Conservation (phyloP, 2,797 vertebrate species). For the Aplochiton taeniatus region DNA sequence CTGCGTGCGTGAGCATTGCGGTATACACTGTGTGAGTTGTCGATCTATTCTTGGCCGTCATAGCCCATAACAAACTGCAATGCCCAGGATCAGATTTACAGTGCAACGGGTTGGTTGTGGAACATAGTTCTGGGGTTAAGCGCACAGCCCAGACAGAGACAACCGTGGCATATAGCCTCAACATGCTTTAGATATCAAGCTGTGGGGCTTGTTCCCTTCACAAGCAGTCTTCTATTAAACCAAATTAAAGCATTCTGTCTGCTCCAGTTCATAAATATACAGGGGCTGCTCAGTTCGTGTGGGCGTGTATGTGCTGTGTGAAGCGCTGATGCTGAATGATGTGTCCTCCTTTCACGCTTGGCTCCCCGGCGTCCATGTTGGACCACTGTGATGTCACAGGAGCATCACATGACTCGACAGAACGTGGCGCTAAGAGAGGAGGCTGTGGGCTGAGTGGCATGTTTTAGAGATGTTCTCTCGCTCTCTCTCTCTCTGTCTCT, state of each 20-base stretch:
- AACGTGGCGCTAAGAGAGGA: slow-evolving; percentile 14
- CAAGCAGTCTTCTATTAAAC: slow-evolving; percentile 18
- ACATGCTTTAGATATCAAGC: slow-evolving; percentile 34
- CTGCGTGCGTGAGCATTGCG: no score
- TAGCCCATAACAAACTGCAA: no score
- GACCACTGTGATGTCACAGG: slow-evolving; percentile 62
- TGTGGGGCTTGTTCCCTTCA: slow-evolving; percentile 19
- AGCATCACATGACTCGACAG: slow-evolving; percentile 54
- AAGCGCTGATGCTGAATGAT: slow-evolving; percentile 74
- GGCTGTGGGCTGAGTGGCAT: slow-evolving; percentile 46
- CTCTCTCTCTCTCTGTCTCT: background rate
- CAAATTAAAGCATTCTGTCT: slow-evolving; percentile 49
- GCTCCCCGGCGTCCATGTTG: slow-evolving; percentile 59
- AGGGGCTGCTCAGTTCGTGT: slow-evolving; percentile 47
- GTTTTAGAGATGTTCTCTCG: slow-evolving; percentile 7
- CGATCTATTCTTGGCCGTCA: no score
- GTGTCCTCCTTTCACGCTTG: slow-evolving; percentile 66
- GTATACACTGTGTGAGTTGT: no score
- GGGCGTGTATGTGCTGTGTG: slow-evolving; percentile 27
- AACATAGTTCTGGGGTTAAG: no score
- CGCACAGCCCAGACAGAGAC: no score
- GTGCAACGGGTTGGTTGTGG: no score
- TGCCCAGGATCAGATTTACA: no score
- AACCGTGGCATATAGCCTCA: no score
- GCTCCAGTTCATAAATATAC: slow-evolving; percentile 60